Conservation (phyloP, 2,888 invertebrate genomes). For the Dryococelus australis region DNA sequence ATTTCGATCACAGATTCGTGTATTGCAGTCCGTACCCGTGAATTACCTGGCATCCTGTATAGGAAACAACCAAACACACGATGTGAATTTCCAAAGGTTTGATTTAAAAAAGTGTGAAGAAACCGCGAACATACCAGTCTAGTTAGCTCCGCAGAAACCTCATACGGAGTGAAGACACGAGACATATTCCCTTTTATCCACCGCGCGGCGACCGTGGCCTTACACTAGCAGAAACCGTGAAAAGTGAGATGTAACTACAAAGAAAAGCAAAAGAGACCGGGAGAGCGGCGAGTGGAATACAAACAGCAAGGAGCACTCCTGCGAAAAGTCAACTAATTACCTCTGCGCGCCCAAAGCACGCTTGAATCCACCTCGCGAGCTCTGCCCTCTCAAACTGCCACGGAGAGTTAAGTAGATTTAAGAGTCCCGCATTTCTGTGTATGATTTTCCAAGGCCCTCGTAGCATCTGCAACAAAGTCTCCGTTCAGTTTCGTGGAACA, state of each 20-base stretch:
- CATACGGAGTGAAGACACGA: not conserved
- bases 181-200: not conserved
- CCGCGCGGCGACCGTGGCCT: not conserved
- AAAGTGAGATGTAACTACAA: not conserved
- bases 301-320: not conserved
- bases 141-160: not conserved
- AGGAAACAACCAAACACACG: too few species aligned
- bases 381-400: not conserved
- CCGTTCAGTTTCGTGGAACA: too few species aligned
- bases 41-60: too few species aligned
- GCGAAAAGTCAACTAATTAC: not conserved
- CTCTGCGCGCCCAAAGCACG: not conserved
- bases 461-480: too few species aligned
- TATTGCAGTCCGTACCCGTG: too few species aligned
- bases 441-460: not conserved
- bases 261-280: not conserved
- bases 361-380: not conserved
- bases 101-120: too few species aligned
- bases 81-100: too few species aligned
- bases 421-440: not conserved
- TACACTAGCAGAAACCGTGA: not conserved
- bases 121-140: too few species aligned
- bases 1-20: too few species aligned
- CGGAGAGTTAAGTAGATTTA: not conserved
- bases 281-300: not conserved